A percentile compares a stretch with the other conserved stretches of the same genome.
Evolutionary conservation across 2,113 vertebrate species (phyloP).

Genomic region (Cochlearius cochlearius): DNA sequence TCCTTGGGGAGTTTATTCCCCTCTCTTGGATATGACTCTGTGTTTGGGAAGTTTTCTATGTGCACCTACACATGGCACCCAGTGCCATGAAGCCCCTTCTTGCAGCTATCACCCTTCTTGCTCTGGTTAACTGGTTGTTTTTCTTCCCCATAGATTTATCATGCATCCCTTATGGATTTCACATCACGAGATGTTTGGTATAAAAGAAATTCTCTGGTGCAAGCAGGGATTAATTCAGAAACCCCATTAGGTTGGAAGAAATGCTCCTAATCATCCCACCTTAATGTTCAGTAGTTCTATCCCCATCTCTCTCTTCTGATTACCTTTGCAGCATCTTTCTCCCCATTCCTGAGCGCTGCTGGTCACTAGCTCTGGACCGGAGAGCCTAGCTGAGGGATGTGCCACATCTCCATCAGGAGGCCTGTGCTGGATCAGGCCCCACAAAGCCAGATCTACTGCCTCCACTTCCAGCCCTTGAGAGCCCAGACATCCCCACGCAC

Average conservation of each 20-base stretch:
- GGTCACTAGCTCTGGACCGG: not conserved
- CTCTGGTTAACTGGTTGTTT: not conserved
- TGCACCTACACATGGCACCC: not conserved
- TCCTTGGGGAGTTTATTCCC: not conserved
- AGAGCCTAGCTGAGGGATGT: not conserved
- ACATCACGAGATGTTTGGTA: not conserved
- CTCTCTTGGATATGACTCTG: not conserved
- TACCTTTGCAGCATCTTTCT: not conserved
- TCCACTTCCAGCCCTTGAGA: not conserved
- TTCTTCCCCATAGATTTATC: not conserved
- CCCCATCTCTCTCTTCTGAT: not conserved
- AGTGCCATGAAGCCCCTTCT: not conserved
- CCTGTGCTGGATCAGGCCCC: not conserved
- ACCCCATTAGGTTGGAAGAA: not conserved
- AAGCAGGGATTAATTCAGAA: not conserved
- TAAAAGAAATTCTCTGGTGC: not conserved
- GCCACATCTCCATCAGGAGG: rapidly evolving
- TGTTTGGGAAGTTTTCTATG: not conserved
- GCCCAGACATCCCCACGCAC: not conserved
- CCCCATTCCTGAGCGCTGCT: not conserved
- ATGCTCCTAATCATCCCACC: rapidly evolving
- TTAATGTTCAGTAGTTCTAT: not conserved
- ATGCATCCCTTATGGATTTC: not conserved
- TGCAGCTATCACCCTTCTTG: not conserved
- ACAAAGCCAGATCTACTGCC: not conserved